phyloP scores from a whole-genome alignment of 2,113 vertebrate genomes.

The Pomatostomus ruficeps region DNA sequence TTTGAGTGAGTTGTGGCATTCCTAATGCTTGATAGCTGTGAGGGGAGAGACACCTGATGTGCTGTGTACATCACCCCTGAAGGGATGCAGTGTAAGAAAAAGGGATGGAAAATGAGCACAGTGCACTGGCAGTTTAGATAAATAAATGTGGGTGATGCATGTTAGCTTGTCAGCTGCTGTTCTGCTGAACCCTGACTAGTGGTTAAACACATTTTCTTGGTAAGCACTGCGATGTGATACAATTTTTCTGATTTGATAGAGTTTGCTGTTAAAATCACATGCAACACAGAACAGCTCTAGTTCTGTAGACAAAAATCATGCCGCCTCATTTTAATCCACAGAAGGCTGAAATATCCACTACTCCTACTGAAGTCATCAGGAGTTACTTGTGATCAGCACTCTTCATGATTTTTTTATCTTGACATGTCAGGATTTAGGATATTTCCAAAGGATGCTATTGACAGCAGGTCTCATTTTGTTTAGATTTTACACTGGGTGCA shows the following conservation, averaged over 20 bases:
- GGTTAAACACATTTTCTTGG: neutral
- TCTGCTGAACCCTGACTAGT: neutral
- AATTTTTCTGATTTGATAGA: neutral
- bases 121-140: neutral
- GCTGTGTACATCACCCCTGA: neutral
- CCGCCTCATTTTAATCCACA: neutral
- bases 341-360: neutral
- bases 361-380: neutral
- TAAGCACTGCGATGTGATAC: neutral
- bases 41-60: constrained; percentile 5
- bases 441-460: neutral
- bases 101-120: neutral
- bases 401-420: neutral
- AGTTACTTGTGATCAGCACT: neutral
- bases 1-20: neutral
- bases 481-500: neutral
- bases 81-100: neutral
- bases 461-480: neutral
- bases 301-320: neutral
- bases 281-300: neutral
- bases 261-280: constrained; percentile 9
- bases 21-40: neutral
- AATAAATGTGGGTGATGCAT: neutral
- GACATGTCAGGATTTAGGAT: neutral
- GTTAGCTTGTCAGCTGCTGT: constrained; percentile 4